phyloP scores from a whole-genome alignment of 2,888 invertebrate species.

The Congeria kusceri region DNA sequence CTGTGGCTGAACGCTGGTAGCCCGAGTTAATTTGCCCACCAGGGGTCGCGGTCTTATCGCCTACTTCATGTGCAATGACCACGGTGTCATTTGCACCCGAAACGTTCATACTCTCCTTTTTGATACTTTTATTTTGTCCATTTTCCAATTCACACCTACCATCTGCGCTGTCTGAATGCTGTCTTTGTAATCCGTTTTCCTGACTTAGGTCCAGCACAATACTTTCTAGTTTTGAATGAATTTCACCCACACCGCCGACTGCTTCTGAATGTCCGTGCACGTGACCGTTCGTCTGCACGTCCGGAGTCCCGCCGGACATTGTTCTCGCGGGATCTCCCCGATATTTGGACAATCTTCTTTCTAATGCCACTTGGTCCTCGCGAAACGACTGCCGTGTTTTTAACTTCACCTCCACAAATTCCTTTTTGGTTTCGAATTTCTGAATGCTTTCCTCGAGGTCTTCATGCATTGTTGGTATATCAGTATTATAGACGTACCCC shows the following conservation, averaged over 20 bases:
- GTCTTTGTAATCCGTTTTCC: conserved; percentile 13
- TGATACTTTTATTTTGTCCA: background rate
- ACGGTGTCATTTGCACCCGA: background rate
- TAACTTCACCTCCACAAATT: conserved; percentile 56
- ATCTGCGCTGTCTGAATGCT: background rate
- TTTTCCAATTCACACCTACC: background rate
- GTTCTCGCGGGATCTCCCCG: conserved; percentile 1
- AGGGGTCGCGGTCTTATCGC: background rate
- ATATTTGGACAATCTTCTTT: conserved; percentile 40
- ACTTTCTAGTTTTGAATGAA: conserved; percentile 44
- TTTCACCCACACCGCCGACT: background rate
- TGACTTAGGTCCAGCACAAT: conserved; percentile 48
- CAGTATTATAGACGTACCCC: too few species aligned
- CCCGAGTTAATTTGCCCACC: background rate
- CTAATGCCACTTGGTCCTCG: conserved; percentile 54
- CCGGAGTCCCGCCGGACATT: background rate
- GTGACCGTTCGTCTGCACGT: background rate
- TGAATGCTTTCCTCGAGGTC: conserved; percentile 52
- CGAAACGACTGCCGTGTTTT: conserved; percentile 57
- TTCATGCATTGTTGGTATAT: background rate
- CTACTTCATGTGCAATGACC: background rate
- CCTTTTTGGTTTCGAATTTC: conserved; percentile 57
- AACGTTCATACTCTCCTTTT: background rate
- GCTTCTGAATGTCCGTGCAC: background rate
- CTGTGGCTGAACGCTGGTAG: background rate